These are phyloP conservation scores for Aphelenchoides fujianensis DNA, from an alignment of 1,140 invertebrate species.

Conservation along the genomic window DNA sequence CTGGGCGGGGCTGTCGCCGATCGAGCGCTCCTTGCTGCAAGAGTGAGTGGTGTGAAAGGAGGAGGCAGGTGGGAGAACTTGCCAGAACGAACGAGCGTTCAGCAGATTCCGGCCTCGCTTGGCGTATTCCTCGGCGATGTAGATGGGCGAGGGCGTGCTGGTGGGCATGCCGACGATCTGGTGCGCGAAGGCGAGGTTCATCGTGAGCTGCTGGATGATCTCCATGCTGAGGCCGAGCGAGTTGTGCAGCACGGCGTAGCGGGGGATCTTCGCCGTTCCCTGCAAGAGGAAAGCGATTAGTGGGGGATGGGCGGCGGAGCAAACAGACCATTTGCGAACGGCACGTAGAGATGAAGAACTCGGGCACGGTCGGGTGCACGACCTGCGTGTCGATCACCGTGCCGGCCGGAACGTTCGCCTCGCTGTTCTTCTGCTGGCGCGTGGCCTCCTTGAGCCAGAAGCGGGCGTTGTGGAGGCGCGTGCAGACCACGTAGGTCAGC, in stretches of 20 bases:
- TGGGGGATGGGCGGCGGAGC: no score
- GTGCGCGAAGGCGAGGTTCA: constrained; percentile 13
- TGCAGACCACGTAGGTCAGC: not conserved
- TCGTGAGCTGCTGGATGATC: constrained; percentile 2
- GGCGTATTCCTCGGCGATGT: constrained; percentile 23
- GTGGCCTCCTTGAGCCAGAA: not conserved
- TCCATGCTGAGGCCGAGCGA: not conserved
- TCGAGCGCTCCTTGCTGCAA: not conserved
- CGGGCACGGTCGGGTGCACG: not conserved
- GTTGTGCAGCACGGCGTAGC: constrained; percentile 23
- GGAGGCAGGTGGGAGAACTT: not conserved
- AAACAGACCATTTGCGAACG: no score
- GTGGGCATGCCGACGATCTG: constrained; percentile 22
- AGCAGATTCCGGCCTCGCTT: constrained; percentile 16
- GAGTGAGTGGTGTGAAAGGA: not conserved
- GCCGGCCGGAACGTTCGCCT: not conserved
- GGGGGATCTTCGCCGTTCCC: constrained; percentile 15
- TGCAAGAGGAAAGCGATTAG: no score
- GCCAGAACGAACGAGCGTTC: not conserved
- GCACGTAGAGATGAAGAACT: constrained; percentile 20
- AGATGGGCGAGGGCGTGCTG: constrained; percentile 14
- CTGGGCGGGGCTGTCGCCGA: not conserved
- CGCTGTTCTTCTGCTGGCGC: not conserved
- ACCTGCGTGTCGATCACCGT: not conserved
- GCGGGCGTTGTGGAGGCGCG: not conserved